Percentiles rank a stretch among this genome's conserved stretches.
phyloP scores from a whole-genome alignment of 1,140 invertebrate genomes.

The Wasmannia auropunctata region DNA sequence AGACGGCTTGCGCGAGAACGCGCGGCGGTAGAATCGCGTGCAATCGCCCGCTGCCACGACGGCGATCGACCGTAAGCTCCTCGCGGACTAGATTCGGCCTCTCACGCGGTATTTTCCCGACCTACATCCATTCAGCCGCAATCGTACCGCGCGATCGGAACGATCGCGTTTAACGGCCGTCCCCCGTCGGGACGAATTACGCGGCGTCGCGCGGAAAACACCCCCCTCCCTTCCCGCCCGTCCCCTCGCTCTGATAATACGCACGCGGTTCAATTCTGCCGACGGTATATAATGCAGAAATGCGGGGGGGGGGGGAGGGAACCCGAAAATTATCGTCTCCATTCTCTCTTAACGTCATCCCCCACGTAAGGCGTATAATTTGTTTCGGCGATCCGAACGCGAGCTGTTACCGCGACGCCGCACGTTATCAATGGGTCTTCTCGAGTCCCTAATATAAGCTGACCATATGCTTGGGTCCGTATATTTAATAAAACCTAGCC shows the following conservation, averaged over 20 bases:
- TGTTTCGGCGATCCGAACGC: neutral
- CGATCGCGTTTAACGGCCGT: slow-evolving; percentile 39
- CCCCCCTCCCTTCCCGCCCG: too few species aligned
- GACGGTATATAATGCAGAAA: neutral
- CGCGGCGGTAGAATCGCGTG: slow-evolving; percentile 1
- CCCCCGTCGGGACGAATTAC: slow-evolving; percentile 18
- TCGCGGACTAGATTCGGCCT: slow-evolving; percentile 13
- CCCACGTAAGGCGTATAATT: neutral
- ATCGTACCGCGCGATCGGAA: slow-evolving; percentile 42
- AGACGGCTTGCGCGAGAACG: neutral
- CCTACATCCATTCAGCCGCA: slow-evolving; percentile 44
- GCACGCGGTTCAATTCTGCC: slow-evolving; percentile 23
- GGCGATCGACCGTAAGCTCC: slow-evolving; percentile 34
- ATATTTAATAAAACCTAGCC: too few species aligned
- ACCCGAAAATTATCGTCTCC: neutral
- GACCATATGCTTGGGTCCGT: too few species aligned
- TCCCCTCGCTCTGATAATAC: too few species aligned
- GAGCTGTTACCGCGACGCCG: too few species aligned
- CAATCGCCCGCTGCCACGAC: slow-evolving; percentile 27
- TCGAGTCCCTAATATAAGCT: too few species aligned
- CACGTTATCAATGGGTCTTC: too few species aligned
- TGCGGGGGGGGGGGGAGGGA: neutral
- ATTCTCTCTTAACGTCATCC: neutral
- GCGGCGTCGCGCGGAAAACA: slow-evolving; percentile 42
- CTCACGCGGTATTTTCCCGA: slow-evolving; percentile 48